phyloP scores from a whole-genome alignment of 2,113 vertebrate species.

The Chascanopsetta lugubris region DNA sequence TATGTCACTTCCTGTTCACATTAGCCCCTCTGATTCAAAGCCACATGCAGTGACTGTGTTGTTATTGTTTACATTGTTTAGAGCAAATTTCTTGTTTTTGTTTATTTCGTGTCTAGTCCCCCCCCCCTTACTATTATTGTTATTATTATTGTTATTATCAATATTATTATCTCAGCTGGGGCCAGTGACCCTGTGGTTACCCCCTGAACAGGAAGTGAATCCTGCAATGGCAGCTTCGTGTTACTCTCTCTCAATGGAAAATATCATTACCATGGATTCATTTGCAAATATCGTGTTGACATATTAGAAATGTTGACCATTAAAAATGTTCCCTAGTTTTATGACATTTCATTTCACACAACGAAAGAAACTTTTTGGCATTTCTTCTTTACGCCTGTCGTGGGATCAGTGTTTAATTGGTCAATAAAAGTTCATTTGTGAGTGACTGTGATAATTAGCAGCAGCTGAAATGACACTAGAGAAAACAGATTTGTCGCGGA shows the following conservation, averaged over 20 bases:
- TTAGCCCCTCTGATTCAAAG: too few relatives aligned
- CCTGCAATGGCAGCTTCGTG: constrained; percentile 6
- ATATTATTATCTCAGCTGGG: too few relatives aligned
- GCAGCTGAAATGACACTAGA: constrained; percentile 38
- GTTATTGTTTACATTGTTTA: too few relatives aligned
- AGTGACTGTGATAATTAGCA: constrained; percentile 24
- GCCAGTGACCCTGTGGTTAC: too few relatives aligned
- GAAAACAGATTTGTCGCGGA: background rate
- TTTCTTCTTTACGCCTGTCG: constrained; percentile 22
- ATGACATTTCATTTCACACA: constrained; percentile 20
- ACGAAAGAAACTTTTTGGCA: constrained; percentile 16
- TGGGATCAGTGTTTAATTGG: background rate
- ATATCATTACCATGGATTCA: background rate
- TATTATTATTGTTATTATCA: too few relatives aligned
- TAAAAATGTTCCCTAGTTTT: constrained; percentile 3
- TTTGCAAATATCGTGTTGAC: too few relatives aligned
- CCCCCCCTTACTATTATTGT: too few relatives aligned
- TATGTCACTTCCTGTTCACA: too few relatives aligned
- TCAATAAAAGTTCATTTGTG: constrained; percentile 22
- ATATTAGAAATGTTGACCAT: background rate
- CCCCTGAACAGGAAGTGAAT: constrained; percentile 3
- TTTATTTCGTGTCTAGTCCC: too few relatives aligned
- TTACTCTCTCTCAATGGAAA: background rate
- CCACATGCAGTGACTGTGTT: too few relatives aligned
- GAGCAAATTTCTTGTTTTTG: too few relatives aligned